These are phyloP conservation scores for Aphrophora alni DNA, from an alignment of 2,888 invertebrate species.

Conservation along the genomic window DNA sequence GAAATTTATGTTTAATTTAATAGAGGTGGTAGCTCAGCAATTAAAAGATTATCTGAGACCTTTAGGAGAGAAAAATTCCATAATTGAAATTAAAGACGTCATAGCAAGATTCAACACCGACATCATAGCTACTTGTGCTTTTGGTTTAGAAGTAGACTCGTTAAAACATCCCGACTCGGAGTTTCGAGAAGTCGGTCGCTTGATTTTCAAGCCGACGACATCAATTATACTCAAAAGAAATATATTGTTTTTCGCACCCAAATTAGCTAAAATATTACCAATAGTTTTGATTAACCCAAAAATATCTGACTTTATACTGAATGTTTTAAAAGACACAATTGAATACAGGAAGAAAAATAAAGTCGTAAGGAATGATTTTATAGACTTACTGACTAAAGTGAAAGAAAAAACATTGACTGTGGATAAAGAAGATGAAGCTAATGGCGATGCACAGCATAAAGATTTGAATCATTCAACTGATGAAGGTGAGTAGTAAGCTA, in stretches of 20 bases:
- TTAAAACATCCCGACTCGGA: conserved; percentile 61
- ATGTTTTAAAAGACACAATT: conserved; percentile 3
- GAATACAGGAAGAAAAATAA: conserved; percentile 31
- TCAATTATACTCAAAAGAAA: neutral
- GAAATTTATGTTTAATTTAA: conserved; percentile 62
- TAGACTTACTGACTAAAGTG: conserved; percentile 12
- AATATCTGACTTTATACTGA: conserved; percentile 12
- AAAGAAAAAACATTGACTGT: neutral
- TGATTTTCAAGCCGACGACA: neutral
- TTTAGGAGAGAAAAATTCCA: conserved; percentile 44
- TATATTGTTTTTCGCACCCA: neutral
- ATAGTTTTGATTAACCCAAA: neutral
- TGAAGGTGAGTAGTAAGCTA: neutral
- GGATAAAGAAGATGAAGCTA: neutral
- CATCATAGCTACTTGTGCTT: conserved; percentile 65
- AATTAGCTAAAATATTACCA: neutral
- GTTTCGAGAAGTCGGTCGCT: conserved; percentile 52
- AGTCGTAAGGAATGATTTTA: conserved; percentile 20
- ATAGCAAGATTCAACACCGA: conserved; percentile 64
- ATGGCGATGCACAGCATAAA: neutral
- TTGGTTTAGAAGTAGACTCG: conserved; percentile 63
- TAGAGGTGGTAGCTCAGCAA: conserved; percentile 60
- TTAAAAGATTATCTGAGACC: conserved; percentile 56
- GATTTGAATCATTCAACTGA: neutral
- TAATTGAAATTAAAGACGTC: conserved; percentile 63